Percentiles rank a stretch among this genome's conserved stretches.
phyloP scores from a whole-genome alignment of 1,140 invertebrate species.

The Drosophila burlai region DNA sequence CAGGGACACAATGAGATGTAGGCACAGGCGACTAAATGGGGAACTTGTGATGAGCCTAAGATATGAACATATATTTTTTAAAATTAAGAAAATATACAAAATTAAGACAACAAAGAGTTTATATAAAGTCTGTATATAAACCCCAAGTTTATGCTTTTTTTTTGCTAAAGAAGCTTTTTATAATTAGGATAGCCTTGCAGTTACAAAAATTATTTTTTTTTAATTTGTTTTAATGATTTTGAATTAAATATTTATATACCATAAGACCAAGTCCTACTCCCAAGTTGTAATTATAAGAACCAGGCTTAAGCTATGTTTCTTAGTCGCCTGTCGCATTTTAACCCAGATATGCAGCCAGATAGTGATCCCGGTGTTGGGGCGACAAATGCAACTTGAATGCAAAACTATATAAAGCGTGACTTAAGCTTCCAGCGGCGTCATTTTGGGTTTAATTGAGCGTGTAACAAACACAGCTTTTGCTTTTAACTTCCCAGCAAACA shows the following conservation, averaged over 20 bases:
- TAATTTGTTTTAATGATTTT: too few relatives aligned
- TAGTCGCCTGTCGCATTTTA: slow-evolving; percentile 3
- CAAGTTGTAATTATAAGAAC: not conserved
- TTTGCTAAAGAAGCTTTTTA: not conserved
- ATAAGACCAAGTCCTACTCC: not conserved
- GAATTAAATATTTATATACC: not conserved
- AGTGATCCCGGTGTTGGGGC: slow-evolving; percentile 9
- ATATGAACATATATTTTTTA: not conserved
- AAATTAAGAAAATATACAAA: not conserved
- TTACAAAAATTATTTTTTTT: not conserved
- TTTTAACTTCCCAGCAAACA: slow-evolving; percentile 52
- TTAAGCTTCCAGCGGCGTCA: slow-evolving; percentile 75
- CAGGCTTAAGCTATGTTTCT: not conserved
- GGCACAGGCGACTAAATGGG: slow-evolving; percentile 20
- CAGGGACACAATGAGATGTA: not conserved
- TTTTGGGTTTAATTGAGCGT: slow-evolving; percentile 79
- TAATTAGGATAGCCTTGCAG: not conserved
- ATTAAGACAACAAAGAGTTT: not conserved
- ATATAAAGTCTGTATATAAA: too few relatives aligned
- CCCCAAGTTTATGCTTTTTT: too few relatives aligned
- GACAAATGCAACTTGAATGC: slow-evolving; percentile 46
- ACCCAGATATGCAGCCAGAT: not conserved
- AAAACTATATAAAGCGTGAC: slow-evolving; percentile 75
- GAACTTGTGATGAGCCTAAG: too few relatives aligned
- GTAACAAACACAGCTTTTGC: slow-evolving; percentile 73